These are phyloP conservation scores for Cheilosia variabilis DNA, from an alignment of 2,888 invertebrate species.

Conservation along the genomic window DNA sequence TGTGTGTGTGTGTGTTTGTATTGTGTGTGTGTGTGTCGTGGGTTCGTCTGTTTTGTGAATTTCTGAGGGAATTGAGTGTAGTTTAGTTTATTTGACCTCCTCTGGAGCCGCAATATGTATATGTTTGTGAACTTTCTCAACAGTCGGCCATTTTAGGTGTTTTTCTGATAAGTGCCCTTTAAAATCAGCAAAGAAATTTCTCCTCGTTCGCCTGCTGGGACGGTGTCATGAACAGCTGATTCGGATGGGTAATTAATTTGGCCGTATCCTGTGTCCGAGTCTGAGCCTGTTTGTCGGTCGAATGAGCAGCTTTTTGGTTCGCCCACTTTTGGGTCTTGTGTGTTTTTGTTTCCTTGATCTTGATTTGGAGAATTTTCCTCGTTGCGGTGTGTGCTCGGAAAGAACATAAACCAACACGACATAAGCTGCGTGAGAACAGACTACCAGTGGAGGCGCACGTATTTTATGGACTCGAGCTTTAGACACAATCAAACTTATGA, in stretches of 20 bases:
- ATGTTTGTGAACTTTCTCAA: not conserved
- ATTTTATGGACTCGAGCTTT: not conserved
- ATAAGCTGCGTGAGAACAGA: not conserved
- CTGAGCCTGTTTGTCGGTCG: no score
- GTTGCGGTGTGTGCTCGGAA: no score
- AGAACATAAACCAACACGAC: no score
- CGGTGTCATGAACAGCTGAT: not conserved
- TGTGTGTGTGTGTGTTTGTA: not conserved
- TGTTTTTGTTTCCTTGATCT: not conserved
- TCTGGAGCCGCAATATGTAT: not conserved
- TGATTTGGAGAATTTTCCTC: no score
- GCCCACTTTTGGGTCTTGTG: no score
- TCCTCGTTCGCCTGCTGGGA: not conserved
- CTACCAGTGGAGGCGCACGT: not conserved
- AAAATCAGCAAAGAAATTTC: not conserved
- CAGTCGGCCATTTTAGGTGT: not conserved
- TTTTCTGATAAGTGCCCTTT: not conserved
- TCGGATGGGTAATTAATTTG: not conserved
- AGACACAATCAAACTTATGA: not conserved
- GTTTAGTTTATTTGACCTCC: constrained; percentile 11
- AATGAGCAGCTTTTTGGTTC: no score
- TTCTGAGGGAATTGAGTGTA: not conserved
- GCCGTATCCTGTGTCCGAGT: not conserved
- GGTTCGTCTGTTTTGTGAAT: constrained; percentile 1
- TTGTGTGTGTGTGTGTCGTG: not conserved